Evolutionary conservation across 2,888 invertebrate genomes (phyloP), one percentile per base, ranked within the genome.

Genomic region (Ophioninae sp.): DNA sequence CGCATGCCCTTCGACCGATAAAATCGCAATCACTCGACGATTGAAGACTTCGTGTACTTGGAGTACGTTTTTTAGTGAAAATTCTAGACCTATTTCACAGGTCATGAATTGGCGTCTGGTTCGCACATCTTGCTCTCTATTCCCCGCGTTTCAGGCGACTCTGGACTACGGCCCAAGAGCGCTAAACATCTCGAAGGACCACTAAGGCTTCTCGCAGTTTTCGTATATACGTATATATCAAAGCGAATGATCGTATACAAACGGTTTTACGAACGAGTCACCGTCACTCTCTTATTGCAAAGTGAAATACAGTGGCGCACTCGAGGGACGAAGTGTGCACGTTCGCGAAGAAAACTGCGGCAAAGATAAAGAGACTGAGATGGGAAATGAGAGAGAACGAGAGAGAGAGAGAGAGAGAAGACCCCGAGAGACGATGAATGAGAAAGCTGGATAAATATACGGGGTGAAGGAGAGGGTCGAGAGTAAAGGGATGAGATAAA

Each of bases 401-500:
- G 69, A 63, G 23, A 73, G 39, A 71, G 59, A 58, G n/a, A 58
- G 44, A 51, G 51, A 51, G 51, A 51, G 51, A 51, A 17, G 17
- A 51, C 51, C 58, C 39, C 39, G 61, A 30, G 51, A 61, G 77
- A 77, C 51, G 68, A 67, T 39, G 77, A 77, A 77, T 77, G 61
- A 77, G 77, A 68, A 61, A 77, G 77, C 59, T 77, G 68, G 61
- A 77, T 77, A 68, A 68, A 77, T 69, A 77, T 51, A 69, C 17
- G 13, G 51, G 51, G 51, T 17, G 51, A 51, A 51, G 51, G 51
- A 17, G 63, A 56, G 69, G 65, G 56, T 59, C 82, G 61, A 37
- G 58, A 78, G 85, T 65, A 37, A 84, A 81, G 83, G 79, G 78
- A 82, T 84, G 87, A 87, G 87, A 87, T 85, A 89, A 88, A 85